Evolutionary conservation across 2,888 invertebrate species (phyloP), one percentile per base, ranked within the genome.

Genomic region (Dryomyza anilis): DNA sequence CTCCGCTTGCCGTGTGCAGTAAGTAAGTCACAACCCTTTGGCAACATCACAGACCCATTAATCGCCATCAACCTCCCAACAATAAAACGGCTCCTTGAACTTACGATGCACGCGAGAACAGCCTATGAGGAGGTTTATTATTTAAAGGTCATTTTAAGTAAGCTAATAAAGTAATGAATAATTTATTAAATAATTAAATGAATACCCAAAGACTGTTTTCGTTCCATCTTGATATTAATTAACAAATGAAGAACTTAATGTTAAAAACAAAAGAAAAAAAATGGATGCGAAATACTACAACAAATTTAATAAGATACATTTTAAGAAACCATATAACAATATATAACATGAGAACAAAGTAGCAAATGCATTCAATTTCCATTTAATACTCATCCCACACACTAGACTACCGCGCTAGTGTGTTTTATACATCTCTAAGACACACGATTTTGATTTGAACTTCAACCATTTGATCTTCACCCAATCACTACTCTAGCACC

Each of bases 131-230:
- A 12, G 3, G 39, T 39, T n/a, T 12, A 12, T 21, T 55, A n/a
- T 55, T 55, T 12, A 36, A 33, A 36, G 14, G 12, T 21, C 16
- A 65, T 55, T 55, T 55, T 55, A 55, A 21, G 36, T 50, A 50
- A 48, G n/a, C n/a, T n/a, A n/a, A n/a, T 69, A 64, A 52, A 27
- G 50, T 52, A 52, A 52, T 52, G 29, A 52, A 5, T 52, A 52
- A 48, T 12, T 48, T 19, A 48, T 52, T 25, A 52, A 55, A 36
- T 55, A 55, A 55, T 55, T 55, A 76, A 79, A 81, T 77, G 75
- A 79, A 78, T 83, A 83, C 82, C 83, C 82, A 83, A 83, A 83
- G 83, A 83, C 83, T 83, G 83, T 83, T 83, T 83, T 83, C 82
- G 83, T 83, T 83, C 80, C 81, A 83, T 81, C 80, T 80, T 78